Evolutionary conservation across 2,888 invertebrate species (phyloP), one percentile per base, ranked within the genome.

Genomic region (Zaprionus lineosus): DNA sequence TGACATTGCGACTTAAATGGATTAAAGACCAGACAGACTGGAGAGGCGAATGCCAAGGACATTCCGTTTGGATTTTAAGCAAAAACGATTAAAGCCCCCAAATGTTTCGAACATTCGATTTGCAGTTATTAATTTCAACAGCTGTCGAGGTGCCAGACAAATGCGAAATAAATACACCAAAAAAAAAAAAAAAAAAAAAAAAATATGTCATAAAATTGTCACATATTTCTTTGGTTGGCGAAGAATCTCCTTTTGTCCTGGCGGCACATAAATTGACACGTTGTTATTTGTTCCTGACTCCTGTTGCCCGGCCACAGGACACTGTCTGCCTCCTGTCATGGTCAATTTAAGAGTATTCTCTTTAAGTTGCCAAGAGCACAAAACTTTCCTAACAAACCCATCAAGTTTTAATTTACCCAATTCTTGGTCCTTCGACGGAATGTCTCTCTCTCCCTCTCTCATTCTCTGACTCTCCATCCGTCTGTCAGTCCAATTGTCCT

Each of bases 251-350:
- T 41, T 29, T 40, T 72, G 56, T 62, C 52, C n/a, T n/a, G n/a
- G n/a, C n/a, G n/a, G 41, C 52, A 73, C 63, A 62, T 55, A 66
- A 74, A 77, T 69, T 74, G 79, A 74, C 66, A 69, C 63, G 48
- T 55, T 50, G 57, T 39, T 41, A 60, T 58, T 73, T 68, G 51
- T 39, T 57, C n/a, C n/a, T n/a, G n/a, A n/a, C n/a, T n/a, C n/a
- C n/a, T n/a, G n/a, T n/a, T n/a, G n/a, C n/a, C 51, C 43, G 26
- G 21, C 16, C 15, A 31, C 18, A 14, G 29, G 36, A 29, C 48
- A 48, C 16, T 29, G 46, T 39, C 53, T 58, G 43, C 19, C 43
- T 14, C 16, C 50, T 64, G 51, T 24, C 46, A 29, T 11, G 11
- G 46, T 50, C 53, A 39, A 53, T 43, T 51, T 28, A 39, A 47